phyloP scores from a whole-genome alignment of 2,797 vertebrate genomes.

The Mycteria americana region DNA sequence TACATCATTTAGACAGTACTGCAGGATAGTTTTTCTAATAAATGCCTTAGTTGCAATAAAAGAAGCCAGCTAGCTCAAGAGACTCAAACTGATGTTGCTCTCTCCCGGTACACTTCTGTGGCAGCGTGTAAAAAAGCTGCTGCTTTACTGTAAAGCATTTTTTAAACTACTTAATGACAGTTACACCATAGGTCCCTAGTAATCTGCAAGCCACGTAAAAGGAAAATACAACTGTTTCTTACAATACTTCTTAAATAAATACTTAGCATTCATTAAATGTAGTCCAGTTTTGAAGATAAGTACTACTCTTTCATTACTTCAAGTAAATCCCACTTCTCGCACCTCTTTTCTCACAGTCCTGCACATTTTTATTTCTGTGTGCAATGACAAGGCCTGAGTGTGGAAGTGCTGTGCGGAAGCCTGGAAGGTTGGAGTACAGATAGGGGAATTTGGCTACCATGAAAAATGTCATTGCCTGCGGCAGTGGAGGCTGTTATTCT shows the following conservation, averaged over 20 bases:
- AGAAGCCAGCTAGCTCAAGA: neutral
- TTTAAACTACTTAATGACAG: neutral
- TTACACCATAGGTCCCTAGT: neutral
- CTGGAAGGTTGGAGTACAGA: neutral
- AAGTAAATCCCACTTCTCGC: neutral
- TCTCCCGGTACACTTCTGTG: neutral
- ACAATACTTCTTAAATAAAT: neutral
- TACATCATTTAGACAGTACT: neutral
- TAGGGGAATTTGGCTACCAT: neutral
- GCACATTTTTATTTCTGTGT: neutral
- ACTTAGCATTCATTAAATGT: neutral
- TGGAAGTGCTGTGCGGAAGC: neutral
- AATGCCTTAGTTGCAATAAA: neutral
- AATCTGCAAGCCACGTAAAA: neutral
- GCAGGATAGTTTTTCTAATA: neutral
- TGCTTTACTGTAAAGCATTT: neutral
- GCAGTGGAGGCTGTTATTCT: neutral
- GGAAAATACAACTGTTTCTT: neutral
- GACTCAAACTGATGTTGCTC: neutral
- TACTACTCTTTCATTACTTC: neutral
- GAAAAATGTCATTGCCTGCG: neutral
- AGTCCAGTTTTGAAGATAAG: neutral
- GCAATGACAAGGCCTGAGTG: fast-evolving
- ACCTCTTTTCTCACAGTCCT: neutral
- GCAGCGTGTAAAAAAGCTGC: neutral